These are phyloP conservation scores for Brachionichthys hirsutus DNA, from an alignment of 2,113 vertebrate genomes.

Conservation along the genomic window DNA sequence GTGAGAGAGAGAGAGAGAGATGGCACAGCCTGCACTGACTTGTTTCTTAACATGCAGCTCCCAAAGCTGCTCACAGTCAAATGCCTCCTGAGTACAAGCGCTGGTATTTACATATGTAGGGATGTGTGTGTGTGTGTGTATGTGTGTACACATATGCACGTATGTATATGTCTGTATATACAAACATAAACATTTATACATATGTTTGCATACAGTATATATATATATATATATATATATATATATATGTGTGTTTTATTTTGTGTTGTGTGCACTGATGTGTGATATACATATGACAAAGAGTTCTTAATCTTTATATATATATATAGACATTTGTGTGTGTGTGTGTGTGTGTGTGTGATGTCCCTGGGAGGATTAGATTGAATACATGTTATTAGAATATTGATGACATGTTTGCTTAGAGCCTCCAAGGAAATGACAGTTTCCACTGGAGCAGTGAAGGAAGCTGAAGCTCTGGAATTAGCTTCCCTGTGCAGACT, in stretches of 20 bases:
- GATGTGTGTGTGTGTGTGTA: not conserved
- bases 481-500: conserved; percentile 63
- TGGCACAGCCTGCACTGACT: conserved; percentile 67
- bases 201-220: not conserved
- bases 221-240: too few relatives aligned
- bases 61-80: conserved; percentile 58
- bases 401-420: conserved; percentile 41
- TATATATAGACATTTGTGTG: too few relatives aligned
- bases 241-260: too few relatives aligned
- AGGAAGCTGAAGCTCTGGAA: conserved; percentile 57
- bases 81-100: conserved; percentile 61
- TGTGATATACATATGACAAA: too few relatives aligned
- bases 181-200: not conserved
- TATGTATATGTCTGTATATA: conserved; percentile 1
- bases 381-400: conserved; percentile 63
- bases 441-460: conserved; percentile 29
- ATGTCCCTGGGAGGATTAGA: conserved; percentile 42
- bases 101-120: conserved; percentile 31
- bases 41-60: conserved; percentile 58
- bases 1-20: conserved; percentile 26
- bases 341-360: not conserved
- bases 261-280: too few relatives aligned
- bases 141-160: conserved; percentile 2
- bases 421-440: conserved; percentile 60
- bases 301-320: too few relatives aligned